phyloP scores from a whole-genome alignment of 2,797 vertebrate species.

The Astyanax mexicanus region DNA sequence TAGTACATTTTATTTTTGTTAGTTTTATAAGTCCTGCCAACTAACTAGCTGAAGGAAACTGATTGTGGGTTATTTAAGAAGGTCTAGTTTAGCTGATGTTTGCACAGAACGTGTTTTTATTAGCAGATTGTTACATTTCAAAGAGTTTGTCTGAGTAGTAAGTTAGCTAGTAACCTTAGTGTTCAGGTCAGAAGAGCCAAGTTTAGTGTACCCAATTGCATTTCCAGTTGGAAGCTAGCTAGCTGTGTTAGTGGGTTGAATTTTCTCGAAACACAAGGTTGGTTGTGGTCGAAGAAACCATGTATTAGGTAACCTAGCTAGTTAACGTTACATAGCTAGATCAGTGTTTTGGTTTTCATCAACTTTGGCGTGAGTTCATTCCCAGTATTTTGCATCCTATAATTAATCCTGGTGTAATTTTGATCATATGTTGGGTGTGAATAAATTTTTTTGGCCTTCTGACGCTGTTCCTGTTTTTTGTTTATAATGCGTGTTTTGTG shows the following conservation, averaged over 20 bases:
- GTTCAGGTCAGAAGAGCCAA: constrained; percentile 19
- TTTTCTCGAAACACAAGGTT: background rate
- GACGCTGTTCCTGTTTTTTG: background rate
- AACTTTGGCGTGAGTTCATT: background rate
- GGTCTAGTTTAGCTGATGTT: background rate
- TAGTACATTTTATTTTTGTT: no score
- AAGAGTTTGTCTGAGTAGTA: constrained; percentile 12
- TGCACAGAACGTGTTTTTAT: background rate
- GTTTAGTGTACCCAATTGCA: constrained; percentile 1
- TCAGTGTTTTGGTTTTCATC: background rate
- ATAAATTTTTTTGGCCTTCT: background rate
- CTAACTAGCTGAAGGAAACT: background rate
- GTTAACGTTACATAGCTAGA: no score
- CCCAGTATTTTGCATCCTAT: background rate
- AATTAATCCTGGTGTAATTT: background rate
- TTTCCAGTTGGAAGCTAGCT: background rate
- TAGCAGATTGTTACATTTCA: constrained; percentile 10
- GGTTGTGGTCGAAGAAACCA: background rate
- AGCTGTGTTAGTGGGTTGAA: background rate
- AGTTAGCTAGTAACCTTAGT: constrained; percentile 29
- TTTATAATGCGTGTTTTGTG: background rate
- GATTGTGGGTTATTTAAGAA: constrained; percentile 7
- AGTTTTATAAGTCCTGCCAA: no score
- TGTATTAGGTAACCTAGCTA: no score
- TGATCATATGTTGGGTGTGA: background rate